Base-by-base conservation (phyloP, 35 echinoderm and acorn worm species). In the Chiridota heheva region DNA sequence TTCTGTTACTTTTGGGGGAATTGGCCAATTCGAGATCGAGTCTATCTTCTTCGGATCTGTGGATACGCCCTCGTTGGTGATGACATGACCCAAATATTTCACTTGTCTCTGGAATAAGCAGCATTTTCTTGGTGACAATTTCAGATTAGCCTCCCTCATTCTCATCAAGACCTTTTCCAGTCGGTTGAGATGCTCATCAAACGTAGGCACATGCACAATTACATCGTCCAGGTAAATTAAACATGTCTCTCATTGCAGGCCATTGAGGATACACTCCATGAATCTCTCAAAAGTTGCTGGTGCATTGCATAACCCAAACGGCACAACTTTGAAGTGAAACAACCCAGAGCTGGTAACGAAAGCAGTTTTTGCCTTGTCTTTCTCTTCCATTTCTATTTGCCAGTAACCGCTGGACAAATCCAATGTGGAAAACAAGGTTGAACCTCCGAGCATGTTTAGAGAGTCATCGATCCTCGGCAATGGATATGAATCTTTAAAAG, bases 61-160 rank as follows among this genome's bases (percentile, higher is more conserved):
- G 29, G 28, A 58, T 28, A 88, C 64, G 7, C 81, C 81, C 13
- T 62, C 45, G 3, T 25, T 20, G 1, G 38, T 64, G 39, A 89
- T 78, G 20, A 57, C 35, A 63, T 82, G 86, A 17, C 85, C 85
- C 22, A 87, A 44, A 37, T 67, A 87, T 28, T 30, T 16, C 15
- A 87, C 84, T 68, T 81, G 26, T 53, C 42, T 0, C 22, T 84
- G 44, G 16, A 84, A 36, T 12, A 84, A 24, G 40, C 35, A 6
- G 58, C 81, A 84, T 84, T 84, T 85, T 69, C 73, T 84, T 18
- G 81, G 81, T 16, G 40, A 31, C 28, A 84, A 36, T 84, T 84
- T 84, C 22, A 84, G 42, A 13, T 67, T 67, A 0, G 81, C 65
- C 41, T 55, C 7, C 38, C 40, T 27, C 12, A 70, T 13, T 40